Base-by-base conservation (phyloP, 2,888 invertebrate genomes). In the Phengaris arion region DNA sequence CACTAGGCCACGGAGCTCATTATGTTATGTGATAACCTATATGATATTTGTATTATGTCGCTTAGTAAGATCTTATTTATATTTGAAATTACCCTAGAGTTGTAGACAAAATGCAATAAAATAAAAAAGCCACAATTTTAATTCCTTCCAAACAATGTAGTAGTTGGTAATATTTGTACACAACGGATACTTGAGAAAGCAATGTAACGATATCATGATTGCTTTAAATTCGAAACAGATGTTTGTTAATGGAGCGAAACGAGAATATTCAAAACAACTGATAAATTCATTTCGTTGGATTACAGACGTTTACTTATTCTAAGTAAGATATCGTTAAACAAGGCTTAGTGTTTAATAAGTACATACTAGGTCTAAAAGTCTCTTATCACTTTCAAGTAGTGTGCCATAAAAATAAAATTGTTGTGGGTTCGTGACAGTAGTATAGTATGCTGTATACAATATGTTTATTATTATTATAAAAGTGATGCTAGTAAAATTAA, bases 191-290 rank as follows among this genome's bases (percentile, higher is more conserved):
- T 45, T 72, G 54, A 72, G 72, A 72, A 72, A 72, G 72, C 52
- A 54, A 72, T 52, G 54, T 72, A 72, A 72, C 35, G 72, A 72
- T 54, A 72, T 72, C 54, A 72, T 35, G 70, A 52, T 52, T 70
- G 72, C 72, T 72, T 72, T 35, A 72, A 72, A 72, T 72, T 72
- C 72, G 35, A 54, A 72, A 72, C 72, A 72, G 72, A 72, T 72
- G 72, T 72, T 72, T 54, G 54, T 72, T 54, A 72, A 72, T 54
- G 70, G 72, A 72, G 72, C 52, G 72, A 48, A 52, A 35, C 72
- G 52, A 72, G 72, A 54, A 54, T 54, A 72, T 72, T 72, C 72
- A 72, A 72, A 72, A 54, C 72, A 72, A 72, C 52, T 54, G 70
- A 72, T 72, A 54, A 54, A 72, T 48, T 72, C 22, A 35, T 52